Conservation (phyloP, 2,888 invertebrate species). For the Papilio demoleus region DNA sequence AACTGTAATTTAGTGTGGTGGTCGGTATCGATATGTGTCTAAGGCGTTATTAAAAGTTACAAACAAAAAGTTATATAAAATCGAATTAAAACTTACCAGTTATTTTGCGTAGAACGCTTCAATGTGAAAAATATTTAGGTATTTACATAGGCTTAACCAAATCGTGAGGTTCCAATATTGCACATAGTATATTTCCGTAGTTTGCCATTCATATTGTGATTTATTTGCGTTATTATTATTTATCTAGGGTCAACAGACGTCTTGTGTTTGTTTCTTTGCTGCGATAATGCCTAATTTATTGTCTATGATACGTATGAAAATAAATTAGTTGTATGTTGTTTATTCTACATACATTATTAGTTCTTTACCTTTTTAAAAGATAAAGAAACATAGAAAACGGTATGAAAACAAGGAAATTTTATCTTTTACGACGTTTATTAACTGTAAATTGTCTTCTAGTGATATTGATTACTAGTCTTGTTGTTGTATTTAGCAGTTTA, state of each 20-base stretch:
- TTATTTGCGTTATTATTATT: slow-evolving; percentile 56
- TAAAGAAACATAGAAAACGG: not conserved
- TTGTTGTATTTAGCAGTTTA: slow-evolving; percentile 5
- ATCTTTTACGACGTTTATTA: not conserved
- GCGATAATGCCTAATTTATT: slow-evolving; percentile 62
- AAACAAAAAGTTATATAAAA: too few relatives aligned
- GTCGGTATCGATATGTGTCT: slow-evolving; percentile 1
- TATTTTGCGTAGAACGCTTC: too few relatives aligned
- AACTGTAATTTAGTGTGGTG: not conserved
- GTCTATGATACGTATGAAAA: slow-evolving; percentile 45
- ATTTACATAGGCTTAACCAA: not conserved
- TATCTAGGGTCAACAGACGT: slow-evolving; percentile 71
- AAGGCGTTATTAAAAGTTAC: too few relatives aligned
- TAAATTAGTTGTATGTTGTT: slow-evolving; percentile 41
- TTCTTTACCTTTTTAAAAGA: slow-evolving; percentile 36
- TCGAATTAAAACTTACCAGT: too few relatives aligned
- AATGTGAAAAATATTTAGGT: too few relatives aligned
- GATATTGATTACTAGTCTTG: not conserved
- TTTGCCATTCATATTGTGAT: slow-evolving; percentile 45
- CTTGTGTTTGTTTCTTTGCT: slow-evolving; percentile 54
- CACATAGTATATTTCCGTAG: slow-evolving; percentile 47
- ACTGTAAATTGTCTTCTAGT: not conserved
- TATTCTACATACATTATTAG: slow-evolving; percentile 39
- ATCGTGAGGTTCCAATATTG: slow-evolving; percentile 2
- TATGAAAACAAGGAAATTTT: not conserved